Conservation (phyloP, 2,888 invertebrate genomes). For the Corbicula japonica region DNA sequence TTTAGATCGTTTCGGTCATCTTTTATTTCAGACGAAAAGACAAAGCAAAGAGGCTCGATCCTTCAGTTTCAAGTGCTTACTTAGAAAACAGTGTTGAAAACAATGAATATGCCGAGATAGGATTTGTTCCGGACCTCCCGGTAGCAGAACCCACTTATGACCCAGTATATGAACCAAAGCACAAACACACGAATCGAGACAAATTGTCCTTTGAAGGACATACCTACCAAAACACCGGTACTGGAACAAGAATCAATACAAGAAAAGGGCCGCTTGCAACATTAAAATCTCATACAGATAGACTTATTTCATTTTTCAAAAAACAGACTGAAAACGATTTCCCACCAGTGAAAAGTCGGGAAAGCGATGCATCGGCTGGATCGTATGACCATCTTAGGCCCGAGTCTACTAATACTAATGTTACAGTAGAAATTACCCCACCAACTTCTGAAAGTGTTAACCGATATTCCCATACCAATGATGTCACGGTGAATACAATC, state of each 20-base stretch:
- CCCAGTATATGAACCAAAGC: constrained; percentile 33
- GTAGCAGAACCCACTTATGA: constrained; percentile 21
- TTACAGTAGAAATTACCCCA: constrained; percentile 19
- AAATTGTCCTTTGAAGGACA: not conserved
- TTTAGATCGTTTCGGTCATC: too few relatives aligned
- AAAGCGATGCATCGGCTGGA: constrained; percentile 16
- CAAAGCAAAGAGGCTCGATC: too few relatives aligned
- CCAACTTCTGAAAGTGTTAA: constrained; percentile 18
- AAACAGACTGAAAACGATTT: constrained; percentile 32
- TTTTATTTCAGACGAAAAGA: too few relatives aligned
- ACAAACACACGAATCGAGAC: not conserved
- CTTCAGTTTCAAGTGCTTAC: too few relatives aligned
- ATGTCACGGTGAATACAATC: not conserved
- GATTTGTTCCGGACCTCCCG: constrained; percentile 16
- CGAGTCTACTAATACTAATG: not conserved
- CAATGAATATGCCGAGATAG: constrained; percentile 42
- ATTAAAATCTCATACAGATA: constrained; percentile 20
- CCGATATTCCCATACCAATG: constrained; percentile 35
- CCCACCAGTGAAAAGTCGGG: constrained; percentile 7
- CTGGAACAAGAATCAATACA: not conserved
- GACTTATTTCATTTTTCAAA: constrained; percentile 40
- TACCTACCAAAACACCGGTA: not conserved
- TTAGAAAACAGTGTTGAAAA: constrained; percentile 13
- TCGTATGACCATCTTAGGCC: constrained; percentile 48
- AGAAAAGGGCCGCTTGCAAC: constrained; percentile 20